Evolutionary conservation across 2,888 invertebrate species (phyloP), one percentile per base, ranked within the genome.

Genomic region (Euplagia quadripunctaria): DNA sequence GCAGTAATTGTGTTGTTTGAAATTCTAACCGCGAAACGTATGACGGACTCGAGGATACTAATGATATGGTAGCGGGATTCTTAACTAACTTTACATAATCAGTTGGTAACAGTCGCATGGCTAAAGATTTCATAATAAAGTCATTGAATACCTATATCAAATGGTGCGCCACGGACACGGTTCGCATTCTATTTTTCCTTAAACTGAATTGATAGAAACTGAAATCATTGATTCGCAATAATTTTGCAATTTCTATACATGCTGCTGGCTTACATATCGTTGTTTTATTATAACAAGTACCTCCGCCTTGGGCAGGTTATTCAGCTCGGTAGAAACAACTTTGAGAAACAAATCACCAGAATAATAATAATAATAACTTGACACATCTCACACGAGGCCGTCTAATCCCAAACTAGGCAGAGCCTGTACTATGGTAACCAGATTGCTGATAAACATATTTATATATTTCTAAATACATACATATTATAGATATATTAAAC

Each of bases 1-100:
- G 64, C 41, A 71, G 71, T 63, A 64, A 71, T 71, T 74, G 31
- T 55, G 70, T 52, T 73, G 78, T 80, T 58, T 80, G 82, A 77
- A 74, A 84, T 84, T 84, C 84, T 76, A 78, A 64, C 68, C 79
- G 70, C 76, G 78, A 78, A 78, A 73, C 75, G 75, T 78, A 80
- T 79, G 76, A 79, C 77, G 65, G 70, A 74, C 79, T 71, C 74
- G 76, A 76, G 72, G 71, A 70, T 77, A 69, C 75, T 82, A 84
- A 82, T 84, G 80, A 75, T 70, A 72, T 52, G 70, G 69, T 84
- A 83, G 81, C 85, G 80, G 82, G 74, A 82, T 79, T 72, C 73
- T 77, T 70, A 76, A 74, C 74, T 68, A 63, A 69, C 64, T 79
- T 83, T 78, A 79, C 81, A 84, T 84, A 84, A 81, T 77, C 76